These are phyloP conservation scores for Dasyornis broadbenti DNA, from an alignment of 2,113 vertebrate species.

Conservation along the genomic window DNA sequence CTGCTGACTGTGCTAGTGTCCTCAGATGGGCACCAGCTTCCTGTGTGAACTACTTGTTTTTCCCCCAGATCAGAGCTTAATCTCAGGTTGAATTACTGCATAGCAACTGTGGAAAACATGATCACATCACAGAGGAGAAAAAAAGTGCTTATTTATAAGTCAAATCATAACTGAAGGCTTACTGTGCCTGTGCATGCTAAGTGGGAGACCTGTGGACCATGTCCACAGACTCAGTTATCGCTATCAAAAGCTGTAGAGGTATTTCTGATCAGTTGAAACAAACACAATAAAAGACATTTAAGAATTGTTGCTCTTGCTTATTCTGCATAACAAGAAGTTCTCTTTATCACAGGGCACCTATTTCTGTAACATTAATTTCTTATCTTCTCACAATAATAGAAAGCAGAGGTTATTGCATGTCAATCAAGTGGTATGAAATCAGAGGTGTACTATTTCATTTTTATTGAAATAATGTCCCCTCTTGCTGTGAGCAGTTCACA, in stretches of 20 bases:
- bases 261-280: not conserved
- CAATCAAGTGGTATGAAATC: not conserved
- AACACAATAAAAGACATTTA: not conserved
- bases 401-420: not conserved
- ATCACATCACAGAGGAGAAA: not conserved
- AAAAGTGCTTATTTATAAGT: not conserved
- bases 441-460: not conserved
- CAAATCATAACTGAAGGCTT: not conserved
- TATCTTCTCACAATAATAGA: not conserved
- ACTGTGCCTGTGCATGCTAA: not conserved
- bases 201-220: not conserved
- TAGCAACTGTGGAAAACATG: not conserved
- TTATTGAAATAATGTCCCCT: not conserved
- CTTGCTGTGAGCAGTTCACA: not conserved
- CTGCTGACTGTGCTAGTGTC: not conserved
- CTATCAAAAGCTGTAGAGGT: not conserved
- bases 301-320: not conserved
- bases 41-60: not conserved
- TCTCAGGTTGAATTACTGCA: not conserved
- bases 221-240: not conserved
- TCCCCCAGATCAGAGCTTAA: not conserved
- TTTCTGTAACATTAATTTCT: not conserved
- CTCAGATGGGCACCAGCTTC: not conserved
- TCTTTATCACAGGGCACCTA: not conserved
- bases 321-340: not conserved